These are phyloP conservation scores for Neofelis nebulosa DNA, from an alignment of 2,113 vertebrate genomes.

Conservation along the genomic window DNA sequence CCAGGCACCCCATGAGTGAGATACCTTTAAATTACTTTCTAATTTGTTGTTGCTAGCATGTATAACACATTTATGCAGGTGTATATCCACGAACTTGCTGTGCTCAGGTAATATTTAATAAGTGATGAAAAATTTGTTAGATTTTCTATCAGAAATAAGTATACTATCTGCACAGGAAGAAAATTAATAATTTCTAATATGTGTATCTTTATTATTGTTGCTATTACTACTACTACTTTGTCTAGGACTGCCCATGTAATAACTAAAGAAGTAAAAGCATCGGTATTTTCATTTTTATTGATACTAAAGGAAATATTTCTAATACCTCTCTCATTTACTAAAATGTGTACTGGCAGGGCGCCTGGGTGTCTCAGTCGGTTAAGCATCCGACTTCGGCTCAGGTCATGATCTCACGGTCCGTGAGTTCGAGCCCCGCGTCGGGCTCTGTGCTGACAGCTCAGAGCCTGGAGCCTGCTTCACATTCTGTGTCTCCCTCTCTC, in stretches of 20 bases:
- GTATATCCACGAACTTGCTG: background rate
- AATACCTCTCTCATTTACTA: background rate
- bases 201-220: background rate
- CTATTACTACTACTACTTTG: background rate
- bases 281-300: background rate
- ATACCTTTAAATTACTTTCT: background rate
- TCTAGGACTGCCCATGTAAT: background rate
- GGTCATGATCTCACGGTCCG: too few relatives aligned
- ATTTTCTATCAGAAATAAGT: background rate
- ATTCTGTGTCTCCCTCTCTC: too few relatives aligned
- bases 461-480: too few relatives aligned
- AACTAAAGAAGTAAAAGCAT: background rate
- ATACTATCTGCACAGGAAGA: background rate
- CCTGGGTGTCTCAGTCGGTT: too few relatives aligned
- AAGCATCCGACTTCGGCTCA: too few relatives aligned
- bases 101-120: background rate
- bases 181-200: background rate
- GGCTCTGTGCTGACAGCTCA: too few relatives aligned
- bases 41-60: background rate
- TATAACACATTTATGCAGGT: background rate
- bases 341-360: background rate
- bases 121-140: background rate
- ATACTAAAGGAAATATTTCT: background rate
- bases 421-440: too few relatives aligned
- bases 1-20: background rate